Conservation (phyloP, 2,113 vertebrate species). For the Poeciliopsis prolifica region DNA sequence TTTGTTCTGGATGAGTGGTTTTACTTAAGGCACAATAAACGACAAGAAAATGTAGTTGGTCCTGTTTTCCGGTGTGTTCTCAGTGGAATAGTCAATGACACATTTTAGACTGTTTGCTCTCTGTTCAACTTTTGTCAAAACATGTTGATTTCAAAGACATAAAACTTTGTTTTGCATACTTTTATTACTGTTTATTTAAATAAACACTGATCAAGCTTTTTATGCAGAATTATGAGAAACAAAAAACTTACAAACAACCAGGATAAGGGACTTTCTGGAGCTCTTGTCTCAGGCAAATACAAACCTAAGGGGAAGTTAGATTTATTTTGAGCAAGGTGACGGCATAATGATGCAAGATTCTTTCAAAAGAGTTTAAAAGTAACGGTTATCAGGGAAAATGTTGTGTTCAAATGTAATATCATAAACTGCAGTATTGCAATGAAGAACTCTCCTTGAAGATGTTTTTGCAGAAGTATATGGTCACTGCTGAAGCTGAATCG, state of each 20-base stretch:
- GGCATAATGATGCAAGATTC: not conserved
- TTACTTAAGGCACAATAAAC: not conserved
- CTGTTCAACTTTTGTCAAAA: conserved; percentile 15
- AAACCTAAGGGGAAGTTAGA: conserved; percentile 17
- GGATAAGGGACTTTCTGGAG: not conserved
- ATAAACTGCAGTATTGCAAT: not conserved
- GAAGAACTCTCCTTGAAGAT: not conserved
- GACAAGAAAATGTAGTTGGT: not conserved
- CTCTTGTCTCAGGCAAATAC: not conserved
- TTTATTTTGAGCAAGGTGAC: not conserved
- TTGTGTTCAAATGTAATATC: not conserved
- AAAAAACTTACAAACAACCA: conserved; percentile 11
- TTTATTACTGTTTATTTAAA: conserved; percentile 13
- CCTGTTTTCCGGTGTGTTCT: not conserved
- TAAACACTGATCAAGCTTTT: not conserved
- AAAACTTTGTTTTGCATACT: not conserved
- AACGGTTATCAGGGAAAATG: not conserved
- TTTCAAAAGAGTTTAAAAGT: not conserved
- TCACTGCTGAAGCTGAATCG: conserved; percentile 8
- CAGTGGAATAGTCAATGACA: not conserved
- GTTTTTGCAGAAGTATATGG: not conserved
- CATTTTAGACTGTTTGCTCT: conserved; percentile 14
- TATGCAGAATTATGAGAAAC: conserved; percentile 5
- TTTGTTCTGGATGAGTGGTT: conserved; percentile 10
- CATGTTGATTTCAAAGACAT: conserved; percentile 14